Conservation (phyloP, 2,888 invertebrate species). For the Strigamia crassipes region DNA sequence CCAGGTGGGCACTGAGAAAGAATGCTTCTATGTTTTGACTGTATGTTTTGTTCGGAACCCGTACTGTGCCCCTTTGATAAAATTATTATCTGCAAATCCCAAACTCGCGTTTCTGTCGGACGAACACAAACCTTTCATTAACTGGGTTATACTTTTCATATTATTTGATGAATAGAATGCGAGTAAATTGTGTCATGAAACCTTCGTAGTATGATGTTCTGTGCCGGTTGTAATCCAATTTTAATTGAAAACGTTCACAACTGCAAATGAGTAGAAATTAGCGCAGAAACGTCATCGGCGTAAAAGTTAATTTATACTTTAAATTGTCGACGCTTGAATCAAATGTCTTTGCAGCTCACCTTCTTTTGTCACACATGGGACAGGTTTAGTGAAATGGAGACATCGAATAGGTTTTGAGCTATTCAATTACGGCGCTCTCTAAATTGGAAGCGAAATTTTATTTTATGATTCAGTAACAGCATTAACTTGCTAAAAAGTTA, state of each 20-base stretch:
- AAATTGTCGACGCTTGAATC: neutral
- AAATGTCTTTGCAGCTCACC: neutral
- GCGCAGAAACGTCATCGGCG: neutral
- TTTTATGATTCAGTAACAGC: neutral
- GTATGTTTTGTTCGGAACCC: no score
- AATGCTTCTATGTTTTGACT: no score
- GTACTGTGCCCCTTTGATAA: no score
- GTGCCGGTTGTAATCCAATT: neutral
- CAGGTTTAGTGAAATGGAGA: neutral
- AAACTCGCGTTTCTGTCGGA: no score
- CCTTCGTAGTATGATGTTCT: neutral
- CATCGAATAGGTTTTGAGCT: neutral
- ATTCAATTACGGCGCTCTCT: neutral
- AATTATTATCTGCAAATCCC: no score
- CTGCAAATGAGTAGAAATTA: neutral
- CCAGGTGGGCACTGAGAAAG: no score
- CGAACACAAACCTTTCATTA: no score
- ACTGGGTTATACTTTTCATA: neutral
- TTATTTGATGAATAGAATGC: neutral
- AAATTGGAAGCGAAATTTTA: neutral
- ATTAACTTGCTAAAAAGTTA: neutral
- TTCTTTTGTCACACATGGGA: neutral
- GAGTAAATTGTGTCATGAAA: neutral
- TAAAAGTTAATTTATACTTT: neutral
- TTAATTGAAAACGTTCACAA: slow-evolving; percentile 9